Evolutionary conservation across 1,140 invertebrate species (phyloP), one percentile per base, ranked within the genome.

Genomic region (Diploscapter pachys): DNA sequence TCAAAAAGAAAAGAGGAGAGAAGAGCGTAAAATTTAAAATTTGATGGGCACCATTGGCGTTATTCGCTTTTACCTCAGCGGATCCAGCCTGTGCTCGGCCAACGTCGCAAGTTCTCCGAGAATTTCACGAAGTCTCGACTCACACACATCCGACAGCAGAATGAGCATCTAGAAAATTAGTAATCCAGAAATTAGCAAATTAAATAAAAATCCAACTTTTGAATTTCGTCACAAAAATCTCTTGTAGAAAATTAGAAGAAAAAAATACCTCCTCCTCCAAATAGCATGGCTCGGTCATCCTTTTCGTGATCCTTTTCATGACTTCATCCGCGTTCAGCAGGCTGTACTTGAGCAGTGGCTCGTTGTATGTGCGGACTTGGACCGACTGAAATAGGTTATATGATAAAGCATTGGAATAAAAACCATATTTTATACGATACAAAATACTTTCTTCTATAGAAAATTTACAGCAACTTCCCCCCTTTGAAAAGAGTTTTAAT

Each of bases 281-380:
- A 48, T 51, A 72, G 63, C 75, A 76, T 49, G 70, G 54, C 49
- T 76, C 51, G 54, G 55, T 76, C 63, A 76, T 76, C 68, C 75
- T 59, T 62, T 71, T 69, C 3, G 75, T 76, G 9, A 76, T 76
- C 55, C 65, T 67, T 56, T 71, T 76, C 63, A 76, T 31, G 49
- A 76, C 53, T 50, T 76, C 75, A 51, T 72, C 75, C 9, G 70
- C 69, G n/a, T 63, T 72, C 3, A 76, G 55, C 48, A 76, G 57
- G 4, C 63, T 55, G 4, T 62, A 71, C 62, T 76, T 76, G 5
- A 76, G 48, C 4, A 65, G 59, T n/a, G 53, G 63, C 68, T 76
- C 75, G 11, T 59, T 54, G 31, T 66, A 62, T 4, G 48, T 50
- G 4, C 75, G 62, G 4, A 65, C 59, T 57, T 13, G 11, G 0